These are phyloP conservation scores for Eucidaris tribuloides DNA, from an alignment of 35 echinoderm and acorn worm genomes.

Conservation along the genomic window DNA sequence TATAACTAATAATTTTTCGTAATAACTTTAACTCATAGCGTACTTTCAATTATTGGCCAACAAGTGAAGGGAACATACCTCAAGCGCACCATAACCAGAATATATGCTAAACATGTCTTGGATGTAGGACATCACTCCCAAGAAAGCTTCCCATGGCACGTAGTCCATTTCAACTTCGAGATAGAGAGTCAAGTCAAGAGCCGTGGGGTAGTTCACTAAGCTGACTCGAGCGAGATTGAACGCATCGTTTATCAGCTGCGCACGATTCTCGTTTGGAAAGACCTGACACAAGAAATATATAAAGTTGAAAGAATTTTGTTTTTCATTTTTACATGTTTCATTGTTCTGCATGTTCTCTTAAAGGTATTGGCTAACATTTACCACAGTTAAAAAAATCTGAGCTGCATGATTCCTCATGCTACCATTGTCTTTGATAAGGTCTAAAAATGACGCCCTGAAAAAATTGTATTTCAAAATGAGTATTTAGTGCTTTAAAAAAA, in stretches of 20 bases:
- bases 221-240: slow-evolving; percentile 74
- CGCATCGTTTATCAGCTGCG: slow-evolving; percentile 74
- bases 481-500: too few relatives aligned
- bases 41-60: too few relatives aligned
- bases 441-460: too few relatives aligned
- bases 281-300: slow-evolving; percentile 34
- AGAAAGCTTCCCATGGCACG: slow-evolving; percentile 78
- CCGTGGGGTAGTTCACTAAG: slow-evolving; percentile 43
- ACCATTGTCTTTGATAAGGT: too few relatives aligned
- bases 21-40: neutral
- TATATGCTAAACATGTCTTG: slow-evolving; percentile 83
- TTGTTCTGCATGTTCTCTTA: neutral
- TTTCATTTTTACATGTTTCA: neutral
- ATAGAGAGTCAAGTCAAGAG: slow-evolving; percentile 56
- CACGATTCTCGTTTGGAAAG: slow-evolving; percentile 61
- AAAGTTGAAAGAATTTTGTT: neutral
- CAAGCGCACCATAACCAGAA: slow-evolving; percentile 64
- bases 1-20: neutral
- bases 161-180: slow-evolving; percentile 54
- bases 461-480: too few relatives aligned
- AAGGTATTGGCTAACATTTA: too few relatives aligned
- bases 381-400: too few relatives aligned
- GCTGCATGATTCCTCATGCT: too few relatives aligned
- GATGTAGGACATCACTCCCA: slow-evolving; percentile 64
- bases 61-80: too few relatives aligned